Percentiles rank a stretch among this genome's conserved stretches.
phyloP scores from a whole-genome alignment of 2,797 vertebrate genomes.

The Halcyon leucocephala region DNA sequence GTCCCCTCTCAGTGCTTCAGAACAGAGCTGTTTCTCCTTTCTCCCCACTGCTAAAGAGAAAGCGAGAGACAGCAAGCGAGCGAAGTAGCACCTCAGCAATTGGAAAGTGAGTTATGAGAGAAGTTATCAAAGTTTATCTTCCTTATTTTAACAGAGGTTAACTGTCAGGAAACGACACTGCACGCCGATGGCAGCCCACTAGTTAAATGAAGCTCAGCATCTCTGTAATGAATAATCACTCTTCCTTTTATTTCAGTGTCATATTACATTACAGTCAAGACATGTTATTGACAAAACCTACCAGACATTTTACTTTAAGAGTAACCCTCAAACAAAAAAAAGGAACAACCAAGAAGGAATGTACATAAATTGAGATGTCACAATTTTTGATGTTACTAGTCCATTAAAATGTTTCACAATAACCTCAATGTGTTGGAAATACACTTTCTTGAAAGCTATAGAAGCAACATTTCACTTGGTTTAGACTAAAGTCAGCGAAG shows the following conservation, averaged over 20 bases:
- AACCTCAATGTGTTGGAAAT: constrained; percentile 26
- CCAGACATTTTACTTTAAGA: constrained; percentile 56
- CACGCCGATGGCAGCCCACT: neutral
- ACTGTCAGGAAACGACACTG: neutral
- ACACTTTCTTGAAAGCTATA: constrained; percentile 18
- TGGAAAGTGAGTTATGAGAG: neutral
- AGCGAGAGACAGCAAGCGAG: neutral
- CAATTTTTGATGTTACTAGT: constrained; percentile 18
- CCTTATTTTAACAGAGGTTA: neutral
- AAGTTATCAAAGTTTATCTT: neutral
- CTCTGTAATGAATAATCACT: constrained; percentile 61
- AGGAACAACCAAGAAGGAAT: neutral
- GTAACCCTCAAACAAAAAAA: neutral
- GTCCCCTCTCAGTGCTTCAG: neutral
- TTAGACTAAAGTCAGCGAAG: constrained; percentile 9
- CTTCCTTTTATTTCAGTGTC: constrained; percentile 75
- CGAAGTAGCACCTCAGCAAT: neutral
- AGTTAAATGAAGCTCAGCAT: constrained; percentile 61
- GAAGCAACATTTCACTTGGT: constrained; percentile 22
- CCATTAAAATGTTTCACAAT: constrained; percentile 37
- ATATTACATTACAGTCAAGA: constrained; percentile 70
- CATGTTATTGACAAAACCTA: constrained; percentile 70
- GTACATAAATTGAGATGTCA: constrained; percentile 38
- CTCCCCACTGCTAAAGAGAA: neutral
- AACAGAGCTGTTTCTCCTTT: neutral